Evolutionary conservation across 2,113 vertebrate genomes (phyloP).

Genomic region (Dipodomys merriami): DNA sequence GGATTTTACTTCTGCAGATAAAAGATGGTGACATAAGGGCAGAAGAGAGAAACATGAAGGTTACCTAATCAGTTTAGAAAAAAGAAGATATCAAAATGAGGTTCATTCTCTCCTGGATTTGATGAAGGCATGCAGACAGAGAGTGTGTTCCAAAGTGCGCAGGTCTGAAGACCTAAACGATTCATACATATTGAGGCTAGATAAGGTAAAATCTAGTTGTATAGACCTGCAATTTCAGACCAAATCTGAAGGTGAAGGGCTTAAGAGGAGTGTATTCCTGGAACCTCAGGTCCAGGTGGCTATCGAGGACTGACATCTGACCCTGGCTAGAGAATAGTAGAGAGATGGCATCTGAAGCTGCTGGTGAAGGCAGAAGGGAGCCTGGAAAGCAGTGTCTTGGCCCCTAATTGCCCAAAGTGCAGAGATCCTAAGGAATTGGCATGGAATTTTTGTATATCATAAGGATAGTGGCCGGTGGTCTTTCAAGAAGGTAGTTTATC

Average conservation of each 20-base stretch:
- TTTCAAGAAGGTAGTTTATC: neutral
- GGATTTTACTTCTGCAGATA: constrained; percentile 7
- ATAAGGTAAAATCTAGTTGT: neutral
- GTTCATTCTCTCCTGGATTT: neutral
- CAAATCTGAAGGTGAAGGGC: neutral
- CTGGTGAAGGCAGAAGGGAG: neutral
- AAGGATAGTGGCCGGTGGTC: neutral
- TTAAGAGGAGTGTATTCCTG: neutral
- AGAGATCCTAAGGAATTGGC: neutral
- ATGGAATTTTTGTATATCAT: neutral
- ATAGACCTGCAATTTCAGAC: neutral
- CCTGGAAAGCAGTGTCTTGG: neutral
- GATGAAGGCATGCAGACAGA: neutral
- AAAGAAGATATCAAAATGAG: neutral
- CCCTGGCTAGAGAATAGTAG: neutral
- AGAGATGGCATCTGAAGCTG: neutral
- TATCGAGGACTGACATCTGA: neutral
- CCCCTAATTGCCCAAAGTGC: neutral
- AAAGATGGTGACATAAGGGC: neutral
- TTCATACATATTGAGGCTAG: neutral
- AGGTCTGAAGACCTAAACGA: constrained; percentile 11
- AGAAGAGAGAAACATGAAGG: neutral
- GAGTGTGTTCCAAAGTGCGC: neutral
- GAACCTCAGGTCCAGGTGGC: neutral
- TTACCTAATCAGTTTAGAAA: neutral